Conservation (phyloP, 2,113 vertebrate species). For the Rhabdomys dilectus region DNA sequence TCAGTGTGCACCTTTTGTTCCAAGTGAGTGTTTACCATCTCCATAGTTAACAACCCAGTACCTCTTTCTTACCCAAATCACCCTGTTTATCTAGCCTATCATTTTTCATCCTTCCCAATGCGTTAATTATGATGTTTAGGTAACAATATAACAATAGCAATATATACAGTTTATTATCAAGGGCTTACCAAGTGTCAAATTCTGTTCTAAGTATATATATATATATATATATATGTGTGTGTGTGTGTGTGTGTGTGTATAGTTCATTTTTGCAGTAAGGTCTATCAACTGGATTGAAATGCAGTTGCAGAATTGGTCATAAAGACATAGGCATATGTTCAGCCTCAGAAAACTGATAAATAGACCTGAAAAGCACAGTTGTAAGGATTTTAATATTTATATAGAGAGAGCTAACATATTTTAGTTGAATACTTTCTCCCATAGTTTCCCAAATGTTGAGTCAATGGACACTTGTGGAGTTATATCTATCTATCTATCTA, state of each 20-base stretch:
- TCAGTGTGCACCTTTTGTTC: constrained; percentile 53
- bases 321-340: neutral
- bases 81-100: constrained; percentile 33
- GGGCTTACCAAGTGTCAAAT: neutral
- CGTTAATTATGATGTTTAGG: neutral
- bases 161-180: constrained; percentile 31
- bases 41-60: constrained; percentile 10
- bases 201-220: neutral
- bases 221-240: neutral
- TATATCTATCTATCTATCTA: neutral
- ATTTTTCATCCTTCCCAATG: neutral
- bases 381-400: neutral
- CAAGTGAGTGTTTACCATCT: constrained; percentile 52
- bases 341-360: neutral
- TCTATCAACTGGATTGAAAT: neutral
- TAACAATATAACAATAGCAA: neutral
- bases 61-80: neutral
- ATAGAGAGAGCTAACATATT: neutral
- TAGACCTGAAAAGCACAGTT: neutral
- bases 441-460: neutral
- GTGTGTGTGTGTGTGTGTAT: no score
- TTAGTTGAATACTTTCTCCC: neutral
- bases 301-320: neutral
- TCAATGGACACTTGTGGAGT: neutral
- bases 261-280: neutral